Conservation (phyloP, 1,140 invertebrate genomes). For the Heliconius hermathena region DNA sequence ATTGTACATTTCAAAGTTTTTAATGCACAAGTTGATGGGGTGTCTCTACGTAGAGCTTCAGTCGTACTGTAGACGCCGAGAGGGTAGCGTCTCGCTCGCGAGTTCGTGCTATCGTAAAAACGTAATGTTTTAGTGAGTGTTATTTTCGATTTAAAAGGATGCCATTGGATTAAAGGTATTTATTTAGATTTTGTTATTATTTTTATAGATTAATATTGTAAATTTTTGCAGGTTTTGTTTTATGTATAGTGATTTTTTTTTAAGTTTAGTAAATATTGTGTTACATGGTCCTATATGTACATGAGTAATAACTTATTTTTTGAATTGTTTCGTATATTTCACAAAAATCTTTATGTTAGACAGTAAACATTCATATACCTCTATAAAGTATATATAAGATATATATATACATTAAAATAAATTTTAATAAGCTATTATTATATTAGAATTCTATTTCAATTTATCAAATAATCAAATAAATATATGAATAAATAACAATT, state of each 20-base stretch:
- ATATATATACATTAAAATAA: too few species aligned
- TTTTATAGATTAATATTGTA: not conserved
- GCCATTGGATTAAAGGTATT: constrained; percentile 32
- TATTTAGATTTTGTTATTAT: constrained; percentile 17
- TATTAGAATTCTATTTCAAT: too few species aligned
- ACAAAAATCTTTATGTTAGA: too few species aligned
- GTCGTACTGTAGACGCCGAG: constrained; percentile 22
- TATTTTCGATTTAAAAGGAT: constrained; percentile 27
- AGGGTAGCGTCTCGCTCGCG: constrained; percentile 24
- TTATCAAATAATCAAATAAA: too few species aligned
- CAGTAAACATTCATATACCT: too few species aligned
- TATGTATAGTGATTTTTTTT: not conserved
- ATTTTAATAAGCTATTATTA: too few species aligned
- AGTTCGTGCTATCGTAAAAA: constrained; percentile 28
- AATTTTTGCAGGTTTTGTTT: not conserved
- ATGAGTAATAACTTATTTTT: too few species aligned
- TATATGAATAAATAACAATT: too few species aligned
- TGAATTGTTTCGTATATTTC: too few species aligned
- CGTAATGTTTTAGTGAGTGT: constrained; percentile 33
- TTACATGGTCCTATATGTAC: too few species aligned
- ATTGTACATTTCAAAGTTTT: constrained; percentile 44
- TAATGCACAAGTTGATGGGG: constrained; percentile 48
- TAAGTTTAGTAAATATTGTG: not conserved
- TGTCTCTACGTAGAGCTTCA: constrained; percentile 26
- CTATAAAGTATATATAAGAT: too few species aligned